Conservation (phyloP, 1,140 invertebrate genomes). For the Drosophila biarmipes region DNA sequence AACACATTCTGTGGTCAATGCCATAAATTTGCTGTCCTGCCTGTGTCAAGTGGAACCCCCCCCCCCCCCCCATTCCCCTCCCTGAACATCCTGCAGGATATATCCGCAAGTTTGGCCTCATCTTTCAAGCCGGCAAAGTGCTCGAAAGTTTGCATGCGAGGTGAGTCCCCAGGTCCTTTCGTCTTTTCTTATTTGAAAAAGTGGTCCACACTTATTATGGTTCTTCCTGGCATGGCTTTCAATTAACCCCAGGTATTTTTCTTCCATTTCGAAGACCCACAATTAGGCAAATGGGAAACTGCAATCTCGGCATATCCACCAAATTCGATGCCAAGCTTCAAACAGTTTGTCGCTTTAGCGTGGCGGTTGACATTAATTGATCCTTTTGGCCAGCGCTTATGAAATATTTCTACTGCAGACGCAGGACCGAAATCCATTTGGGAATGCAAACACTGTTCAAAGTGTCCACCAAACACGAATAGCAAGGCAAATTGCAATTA, state of each 20-base stretch:
- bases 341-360: slow-evolving; percentile 39
- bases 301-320: slow-evolving; percentile 1
- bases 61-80: background rate
- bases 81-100: slow-evolving; percentile 8
- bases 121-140: slow-evolving; percentile 54
- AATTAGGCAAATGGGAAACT: slow-evolving; percentile 46
- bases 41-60: slow-evolving; percentile 17
- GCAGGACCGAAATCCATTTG: slow-evolving; percentile 64
- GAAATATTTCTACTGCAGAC: slow-evolving; percentile 66
- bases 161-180: slow-evolving; percentile 24
- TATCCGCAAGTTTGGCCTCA: slow-evolving; percentile 45
- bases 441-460: slow-evolving; percentile 65
- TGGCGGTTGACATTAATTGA: slow-evolving; percentile 56
- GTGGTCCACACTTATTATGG: slow-evolving; percentile 34
- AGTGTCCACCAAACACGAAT: slow-evolving; percentile 41
- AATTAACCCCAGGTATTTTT: slow-evolving; percentile 37
- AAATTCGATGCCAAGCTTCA: slow-evolving; percentile 55
- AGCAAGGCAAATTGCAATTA: slow-evolving; percentile 72
- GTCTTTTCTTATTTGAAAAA: slow-evolving; percentile 38
- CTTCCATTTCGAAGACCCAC: background rate
- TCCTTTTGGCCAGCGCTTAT: slow-evolving; percentile 68
- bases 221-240: slow-evolving; percentile 24
- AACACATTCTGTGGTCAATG: slow-evolving; percentile 55
- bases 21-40: slow-evolving; percentile 64
- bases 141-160: slow-evolving; percentile 52